Evolutionary conservation across 1,140 invertebrate genomes (phyloP), one percentile per base, ranked within the genome.

Genomic region (Monomorium pharaonis): DNA sequence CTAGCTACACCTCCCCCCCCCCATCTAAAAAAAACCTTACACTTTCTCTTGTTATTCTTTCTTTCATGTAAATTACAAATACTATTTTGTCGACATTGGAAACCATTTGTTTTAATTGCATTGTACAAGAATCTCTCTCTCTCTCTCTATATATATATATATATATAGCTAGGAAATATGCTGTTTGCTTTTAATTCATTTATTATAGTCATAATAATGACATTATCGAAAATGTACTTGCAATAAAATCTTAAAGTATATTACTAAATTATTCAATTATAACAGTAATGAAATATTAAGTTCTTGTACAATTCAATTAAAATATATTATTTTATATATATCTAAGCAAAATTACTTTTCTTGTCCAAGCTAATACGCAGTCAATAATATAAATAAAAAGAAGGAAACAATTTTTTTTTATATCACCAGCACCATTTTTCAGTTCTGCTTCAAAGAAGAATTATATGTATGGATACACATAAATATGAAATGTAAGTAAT

Each of bases 61-160:
- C n/a, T n/a, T n/a, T n/a, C n/a, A n/a, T n/a, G n/a, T 84, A 75
- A 81, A 37, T 63, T 89, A 80, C 42, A 86, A 70, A 89, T 12
- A 16, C 60, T 58, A 54, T 9, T 42, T 56, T 54, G n/a, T 30
- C 24, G 12, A 18, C 12, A 56, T 74, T 47, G 9, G 10, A 42
- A 54, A 74, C 5, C 6, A 58, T 24, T 16, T 14, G 14, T 56
- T 84, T 77, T 0, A 30, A 21, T 51, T 33, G 30, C 27, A 27
- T 51, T 77, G 63, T 65, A 78, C 44, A 78, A 69, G 24, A 86
- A 3, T 49, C 12, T n/a, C n/a, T n/a, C n/a, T n/a, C n/a, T n/a
- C n/a, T n/a, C n/a, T n/a, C n/a, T 56, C n/a, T n/a, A n/a, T n/a
- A n/a, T n/a, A n/a, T n/a, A n/a, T 70, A 27, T 54, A 33, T 67